A percentile compares a stretch with the other conserved stretches of the same genome.
These are phyloP conservation scores for Alaudala cheleensis DNA, from an alignment of 2,113 vertebrate genomes.

Conservation along the genomic window DNA sequence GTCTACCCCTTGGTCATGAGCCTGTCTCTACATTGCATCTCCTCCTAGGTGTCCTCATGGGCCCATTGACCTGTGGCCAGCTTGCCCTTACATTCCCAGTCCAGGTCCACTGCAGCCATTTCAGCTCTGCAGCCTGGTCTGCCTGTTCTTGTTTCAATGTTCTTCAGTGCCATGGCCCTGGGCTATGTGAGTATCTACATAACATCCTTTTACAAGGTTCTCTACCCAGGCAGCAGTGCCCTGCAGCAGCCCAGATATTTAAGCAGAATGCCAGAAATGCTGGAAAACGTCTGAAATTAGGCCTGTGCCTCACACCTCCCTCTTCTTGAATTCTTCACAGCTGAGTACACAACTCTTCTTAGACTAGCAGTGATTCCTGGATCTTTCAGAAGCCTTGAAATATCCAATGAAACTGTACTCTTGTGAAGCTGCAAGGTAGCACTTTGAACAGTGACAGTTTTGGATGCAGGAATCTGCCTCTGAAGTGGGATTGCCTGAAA, in stretches of 20 bases:
- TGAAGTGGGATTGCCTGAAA: not conserved
- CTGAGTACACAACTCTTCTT: not conserved
- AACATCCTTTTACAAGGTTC: not conserved
- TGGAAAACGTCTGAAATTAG: not conserved
- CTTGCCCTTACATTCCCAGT: fast-evolving
- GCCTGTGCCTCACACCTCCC: not conserved
- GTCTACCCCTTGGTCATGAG: fast-evolving
- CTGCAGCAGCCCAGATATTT: not conserved
- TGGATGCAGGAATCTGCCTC: not conserved
- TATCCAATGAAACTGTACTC: not conserved
- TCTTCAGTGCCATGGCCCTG: not conserved
- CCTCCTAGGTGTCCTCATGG: not conserved
- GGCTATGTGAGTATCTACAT: not conserved
- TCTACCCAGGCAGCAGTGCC: not conserved
- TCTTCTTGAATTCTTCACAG: not conserved
- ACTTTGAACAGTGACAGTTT: not conserved
- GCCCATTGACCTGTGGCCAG: not conserved
- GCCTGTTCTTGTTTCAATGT: not conserved
- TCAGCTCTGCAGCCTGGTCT: not conserved
- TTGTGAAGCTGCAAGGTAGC: not conserved
- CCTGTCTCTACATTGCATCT: not conserved
- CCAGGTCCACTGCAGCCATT: not conserved
- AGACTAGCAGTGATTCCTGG: not conserved
- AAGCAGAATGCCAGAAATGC: not conserved
- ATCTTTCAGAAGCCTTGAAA: not conserved